Percentiles rank a stretch among this genome's conserved stretches.
These are phyloP conservation scores for Myopa testacea DNA, from an alignment of 2,888 invertebrate species.

Conservation along the genomic window DNA sequence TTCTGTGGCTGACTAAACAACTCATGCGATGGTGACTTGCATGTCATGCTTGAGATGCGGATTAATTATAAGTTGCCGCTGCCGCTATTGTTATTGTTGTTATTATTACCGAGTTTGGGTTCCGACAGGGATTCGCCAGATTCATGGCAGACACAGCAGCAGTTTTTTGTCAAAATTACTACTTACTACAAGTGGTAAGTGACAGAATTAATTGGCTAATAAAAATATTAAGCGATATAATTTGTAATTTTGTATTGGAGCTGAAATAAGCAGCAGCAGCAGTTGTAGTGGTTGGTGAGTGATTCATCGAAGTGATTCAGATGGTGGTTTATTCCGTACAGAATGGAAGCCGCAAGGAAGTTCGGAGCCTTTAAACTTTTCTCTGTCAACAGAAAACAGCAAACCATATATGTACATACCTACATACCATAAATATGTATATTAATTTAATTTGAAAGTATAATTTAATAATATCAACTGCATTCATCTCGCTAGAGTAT, in stretches of 20 bases:
- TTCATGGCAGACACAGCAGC: slow-evolving; percentile 16
- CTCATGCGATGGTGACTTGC: slow-evolving; percentile 42
- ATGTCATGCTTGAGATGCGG: slow-evolving; percentile 44
- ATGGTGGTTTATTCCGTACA: neutral
- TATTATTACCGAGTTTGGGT: slow-evolving; percentile 37
- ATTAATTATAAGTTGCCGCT: slow-evolving; percentile 40
- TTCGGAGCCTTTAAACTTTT: too few relatives aligned
- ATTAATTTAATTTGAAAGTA: too few relatives aligned
- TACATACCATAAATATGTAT: too few relatives aligned
- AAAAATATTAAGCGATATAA: slow-evolving; percentile 39
- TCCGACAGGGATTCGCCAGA: slow-evolving; percentile 5
- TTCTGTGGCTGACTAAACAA: too few relatives aligned
- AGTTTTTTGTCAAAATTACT: slow-evolving; percentile 14
- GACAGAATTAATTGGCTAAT: slow-evolving; percentile 45
- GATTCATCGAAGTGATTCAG: slow-evolving; percentile 14
- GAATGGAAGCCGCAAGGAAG: neutral
- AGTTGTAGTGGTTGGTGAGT: neutral
- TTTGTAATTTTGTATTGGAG: slow-evolving; percentile 18
- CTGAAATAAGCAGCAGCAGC: neutral
- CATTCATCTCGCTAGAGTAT: too few relatives aligned
- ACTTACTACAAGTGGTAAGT: slow-evolving; percentile 34
- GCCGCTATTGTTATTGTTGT: neutral
- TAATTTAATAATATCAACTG: too few relatives aligned
- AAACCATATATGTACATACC: too few relatives aligned
- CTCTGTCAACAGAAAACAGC: too few relatives aligned